A percentile compares a stretch with the other conserved stretches of the same genome.
phyloP scores from a whole-genome alignment of 1,140 invertebrate species.

The Drosophila pseudoananassae region DNA sequence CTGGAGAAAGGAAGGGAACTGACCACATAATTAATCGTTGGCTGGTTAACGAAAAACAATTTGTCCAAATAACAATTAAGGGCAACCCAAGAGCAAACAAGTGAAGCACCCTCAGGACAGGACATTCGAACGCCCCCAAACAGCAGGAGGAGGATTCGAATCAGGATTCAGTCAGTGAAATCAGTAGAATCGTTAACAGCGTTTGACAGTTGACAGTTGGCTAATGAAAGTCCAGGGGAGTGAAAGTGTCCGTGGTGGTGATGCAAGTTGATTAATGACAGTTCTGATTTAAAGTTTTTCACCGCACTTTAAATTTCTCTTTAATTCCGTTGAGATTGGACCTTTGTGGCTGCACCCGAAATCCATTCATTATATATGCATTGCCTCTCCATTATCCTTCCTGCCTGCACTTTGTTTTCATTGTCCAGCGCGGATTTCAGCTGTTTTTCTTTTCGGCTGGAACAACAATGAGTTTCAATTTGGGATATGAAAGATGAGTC shows the following conservation, averaged over 20 bases:
- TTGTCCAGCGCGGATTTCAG: conserved; percentile 36
- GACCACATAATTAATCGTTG: conserved; percentile 70
- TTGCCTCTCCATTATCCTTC: conserved; percentile 33
- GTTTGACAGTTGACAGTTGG: conserved; percentile 63
- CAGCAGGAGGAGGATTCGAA: conserved; percentile 12
- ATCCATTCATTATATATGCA: conserved; percentile 35
- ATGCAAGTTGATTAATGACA: conserved; percentile 57
- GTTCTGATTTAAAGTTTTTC: conserved; percentile 19
- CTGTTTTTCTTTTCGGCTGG: conserved; percentile 22
- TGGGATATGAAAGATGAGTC: conserved; percentile 25
- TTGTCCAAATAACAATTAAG: conserved; percentile 75
- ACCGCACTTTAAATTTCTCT: conserved; percentile 48
- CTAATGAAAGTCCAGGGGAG: conserved; percentile 58
- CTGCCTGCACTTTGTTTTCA: conserved; percentile 37
- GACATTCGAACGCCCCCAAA: conserved; percentile 35
- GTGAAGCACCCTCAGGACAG: conserved; percentile 30
- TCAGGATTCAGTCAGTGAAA: conserved; percentile 8
- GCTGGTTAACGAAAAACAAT: conserved; percentile 72
- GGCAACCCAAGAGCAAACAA: conserved; percentile 22
- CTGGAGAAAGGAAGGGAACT: conserved; percentile 15
- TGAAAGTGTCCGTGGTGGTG: conserved; percentile 48
- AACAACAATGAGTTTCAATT: conserved; percentile 48
- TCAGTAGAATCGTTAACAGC: conserved; percentile 33
- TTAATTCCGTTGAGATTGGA: conserved; percentile 19
- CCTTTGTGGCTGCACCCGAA: background rate